Percentiles rank a stretch among this genome's conserved stretches.
Evolutionary conservation across 2,888 invertebrate species (phyloP).

Genomic region (Phrixothrix hirtus): DNA sequence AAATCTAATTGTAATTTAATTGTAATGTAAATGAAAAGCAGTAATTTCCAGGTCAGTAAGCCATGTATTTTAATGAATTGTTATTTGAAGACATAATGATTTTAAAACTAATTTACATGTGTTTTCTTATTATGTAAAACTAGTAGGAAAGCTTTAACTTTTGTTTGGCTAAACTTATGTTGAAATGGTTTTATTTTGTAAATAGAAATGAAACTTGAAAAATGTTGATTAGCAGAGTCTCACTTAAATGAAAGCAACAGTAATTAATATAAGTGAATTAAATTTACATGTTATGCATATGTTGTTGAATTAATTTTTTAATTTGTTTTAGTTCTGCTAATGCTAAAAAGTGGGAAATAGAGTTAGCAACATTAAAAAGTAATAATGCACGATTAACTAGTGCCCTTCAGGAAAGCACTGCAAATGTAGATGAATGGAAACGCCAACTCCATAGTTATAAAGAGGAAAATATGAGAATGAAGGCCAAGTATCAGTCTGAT

Average conservation of each 20-base stretch:
- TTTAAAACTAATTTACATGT: neutral
- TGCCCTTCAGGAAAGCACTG: constrained; percentile 92
- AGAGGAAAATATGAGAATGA: constrained; percentile 86
- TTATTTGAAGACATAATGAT: no score
- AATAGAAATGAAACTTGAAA: constrained; percentile 7
- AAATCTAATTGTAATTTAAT: constrained; percentile 4
- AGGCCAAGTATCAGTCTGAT: constrained; percentile 71
- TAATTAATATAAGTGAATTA: constrained; percentile 5
- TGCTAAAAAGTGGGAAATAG: constrained; percentile 98
- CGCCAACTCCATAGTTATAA: constrained; percentile 90
- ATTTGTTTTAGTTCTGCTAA: constrained; percentile 79
- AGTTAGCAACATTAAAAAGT: constrained; percentile 92
- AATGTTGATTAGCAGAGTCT: constrained; percentile 3
- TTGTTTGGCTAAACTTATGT: constrained; percentile 8
- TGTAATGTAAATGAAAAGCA: neutral
- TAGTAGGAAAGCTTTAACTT: no score
- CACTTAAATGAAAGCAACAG: constrained; percentile 8
- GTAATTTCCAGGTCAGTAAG: neutral
- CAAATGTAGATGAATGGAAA: constrained; percentile 99
- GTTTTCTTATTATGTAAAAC: constrained; percentile 10
- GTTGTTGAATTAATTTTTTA: constrained; percentile 1
- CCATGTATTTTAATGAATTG: no score
- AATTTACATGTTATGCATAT: constrained; percentile 5
- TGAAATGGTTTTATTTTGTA: constrained; percentile 7
- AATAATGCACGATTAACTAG: constrained; percentile 94